Conservation (phyloP, 2,113 vertebrate species). For the Oceanites oceanicus region DNA sequence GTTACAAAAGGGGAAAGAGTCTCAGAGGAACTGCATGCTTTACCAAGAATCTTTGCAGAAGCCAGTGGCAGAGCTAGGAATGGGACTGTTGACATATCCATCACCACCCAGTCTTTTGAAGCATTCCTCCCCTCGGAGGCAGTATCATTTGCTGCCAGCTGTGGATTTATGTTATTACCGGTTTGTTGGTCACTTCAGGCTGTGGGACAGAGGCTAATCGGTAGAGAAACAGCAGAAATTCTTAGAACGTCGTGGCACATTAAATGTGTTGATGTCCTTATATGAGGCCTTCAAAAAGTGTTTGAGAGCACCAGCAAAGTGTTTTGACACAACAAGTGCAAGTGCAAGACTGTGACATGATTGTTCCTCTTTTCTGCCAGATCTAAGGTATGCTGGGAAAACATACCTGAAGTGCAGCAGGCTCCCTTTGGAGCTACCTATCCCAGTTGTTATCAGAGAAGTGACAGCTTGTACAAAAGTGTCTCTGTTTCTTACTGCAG, state of each 20-base stretch:
- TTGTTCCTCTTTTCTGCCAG: not conserved
- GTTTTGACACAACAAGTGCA: not conserved
- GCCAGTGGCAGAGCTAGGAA: not conserved
- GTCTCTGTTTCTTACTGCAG: not conserved
- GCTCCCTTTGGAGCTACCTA: not conserved
- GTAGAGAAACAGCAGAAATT: not conserved
- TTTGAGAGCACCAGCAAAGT: not conserved
- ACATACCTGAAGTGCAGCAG: not conserved
- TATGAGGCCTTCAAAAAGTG: not conserved
- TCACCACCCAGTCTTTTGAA: not conserved
- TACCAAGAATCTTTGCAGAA: not conserved
- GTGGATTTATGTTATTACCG: not conserved
- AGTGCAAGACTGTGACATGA: not conserved
- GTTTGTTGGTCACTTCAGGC: not conserved
- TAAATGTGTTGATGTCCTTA: not conserved
- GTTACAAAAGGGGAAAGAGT: not conserved
- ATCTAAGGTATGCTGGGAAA: not conserved
- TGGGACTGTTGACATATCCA: not conserved
- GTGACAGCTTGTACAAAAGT: not conserved
- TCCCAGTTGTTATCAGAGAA: not conserved
- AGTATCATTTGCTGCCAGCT: not conserved
- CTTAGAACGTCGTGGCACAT: not conserved
- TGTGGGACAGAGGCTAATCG: not conserved
- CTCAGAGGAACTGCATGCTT: not conserved
- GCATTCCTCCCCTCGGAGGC: not conserved